These are phyloP conservation scores for Eurytoma adleriae DNA, from an alignment of 2,888 invertebrate genomes.

Conservation along the genomic window DNA sequence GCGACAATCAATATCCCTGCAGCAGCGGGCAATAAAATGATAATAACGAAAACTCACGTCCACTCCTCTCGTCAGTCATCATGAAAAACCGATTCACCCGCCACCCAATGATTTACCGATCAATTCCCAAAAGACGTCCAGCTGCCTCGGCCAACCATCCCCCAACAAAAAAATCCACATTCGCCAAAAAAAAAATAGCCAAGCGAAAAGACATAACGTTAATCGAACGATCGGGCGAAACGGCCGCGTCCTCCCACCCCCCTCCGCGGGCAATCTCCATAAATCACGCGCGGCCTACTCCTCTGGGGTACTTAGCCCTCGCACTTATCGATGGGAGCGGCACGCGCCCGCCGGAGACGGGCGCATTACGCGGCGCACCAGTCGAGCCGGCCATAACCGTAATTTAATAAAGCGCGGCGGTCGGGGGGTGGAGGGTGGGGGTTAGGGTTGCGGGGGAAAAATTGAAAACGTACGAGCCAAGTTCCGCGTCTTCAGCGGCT, in stretches of 20 bases:
- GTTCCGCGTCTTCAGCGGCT: not conserved
- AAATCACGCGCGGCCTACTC: slow-evolving; percentile 20
- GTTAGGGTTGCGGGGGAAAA: slow-evolving; percentile 15
- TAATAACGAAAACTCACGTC: not conserved
- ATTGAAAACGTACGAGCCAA: slow-evolving; percentile 41
- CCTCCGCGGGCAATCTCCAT: slow-evolving; percentile 27
- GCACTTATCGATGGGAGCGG: slow-evolving; percentile 15
- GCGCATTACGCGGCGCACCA: not conserved
- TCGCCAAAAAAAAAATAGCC: slow-evolving; percentile 4
- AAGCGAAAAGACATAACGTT: not conserved
- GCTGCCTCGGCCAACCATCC: not conserved
- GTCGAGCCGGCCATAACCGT: slow-evolving; percentile 38
- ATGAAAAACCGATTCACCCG: slow-evolving; percentile 31
- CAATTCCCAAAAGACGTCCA: slow-evolving; percentile 7
- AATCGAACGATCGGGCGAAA: not conserved
- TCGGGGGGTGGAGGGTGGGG: not conserved
- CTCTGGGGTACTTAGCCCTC: slow-evolving; percentile 25
- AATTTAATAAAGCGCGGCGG: slow-evolving; percentile 46
- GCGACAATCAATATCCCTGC: slow-evolving; percentile 11
- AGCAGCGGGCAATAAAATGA: slow-evolving; percentile 15
- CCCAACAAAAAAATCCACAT: not conserved
- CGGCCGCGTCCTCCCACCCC: not conserved
- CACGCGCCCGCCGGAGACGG: not conserved
- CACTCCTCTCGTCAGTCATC: slow-evolving; percentile 6
- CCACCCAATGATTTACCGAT: slow-evolving; percentile 37